phyloP scores from a whole-genome alignment of 2,797 vertebrate species.

The Peromyscus nudipes region DNA sequence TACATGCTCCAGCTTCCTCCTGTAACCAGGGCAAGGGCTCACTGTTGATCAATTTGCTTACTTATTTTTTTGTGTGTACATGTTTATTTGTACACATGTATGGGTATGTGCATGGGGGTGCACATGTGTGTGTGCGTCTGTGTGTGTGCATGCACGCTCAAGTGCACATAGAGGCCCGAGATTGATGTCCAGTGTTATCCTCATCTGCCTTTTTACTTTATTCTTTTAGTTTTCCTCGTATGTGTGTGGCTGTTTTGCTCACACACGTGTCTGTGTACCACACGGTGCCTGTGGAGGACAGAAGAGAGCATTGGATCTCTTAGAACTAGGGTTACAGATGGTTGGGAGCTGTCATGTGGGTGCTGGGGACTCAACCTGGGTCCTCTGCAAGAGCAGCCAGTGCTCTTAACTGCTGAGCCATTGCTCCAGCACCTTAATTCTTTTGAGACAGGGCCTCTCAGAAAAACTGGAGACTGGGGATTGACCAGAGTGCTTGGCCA shows the following conservation, averaged over 20 bases:
- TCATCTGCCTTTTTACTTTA: not conserved
- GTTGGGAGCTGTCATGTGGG: not conserved
- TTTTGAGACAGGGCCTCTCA: not conserved
- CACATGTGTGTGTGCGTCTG: not conserved
- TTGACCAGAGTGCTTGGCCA: not conserved
- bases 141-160: not conserved
- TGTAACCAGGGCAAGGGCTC: not conserved
- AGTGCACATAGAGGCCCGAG: not conserved
- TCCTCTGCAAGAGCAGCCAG: not conserved
- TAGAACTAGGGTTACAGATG: not conserved
- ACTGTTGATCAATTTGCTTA: not conserved
- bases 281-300: not conserved
- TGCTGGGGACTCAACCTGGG: not conserved
- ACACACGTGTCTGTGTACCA: not conserved
- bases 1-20: not conserved
- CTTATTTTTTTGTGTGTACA: not conserved
- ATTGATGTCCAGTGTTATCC: too few relatives aligned
- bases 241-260: not conserved
- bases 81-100: not conserved
- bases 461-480: not conserved
- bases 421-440: not conserved
- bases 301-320: not conserved
- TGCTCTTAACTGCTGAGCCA: not conserved
- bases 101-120: not conserved
- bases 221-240: too few relatives aligned